Base-by-base conservation (phyloP, 2,113 vertebrate species). In the Dunckerocampus dactyliophorus region DNA sequence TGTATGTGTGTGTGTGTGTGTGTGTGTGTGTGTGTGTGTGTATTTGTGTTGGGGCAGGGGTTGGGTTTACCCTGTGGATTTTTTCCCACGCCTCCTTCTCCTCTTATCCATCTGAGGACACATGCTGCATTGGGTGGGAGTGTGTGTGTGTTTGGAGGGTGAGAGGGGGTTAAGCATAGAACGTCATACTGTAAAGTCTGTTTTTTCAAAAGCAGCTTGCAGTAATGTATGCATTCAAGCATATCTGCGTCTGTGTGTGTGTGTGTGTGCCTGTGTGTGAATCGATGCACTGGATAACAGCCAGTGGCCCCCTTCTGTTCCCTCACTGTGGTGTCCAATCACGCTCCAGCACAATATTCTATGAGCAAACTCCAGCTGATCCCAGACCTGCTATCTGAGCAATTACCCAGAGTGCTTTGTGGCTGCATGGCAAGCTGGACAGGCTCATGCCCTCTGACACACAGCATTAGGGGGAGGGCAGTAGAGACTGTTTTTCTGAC, bases 331-430 rank as follows among this genome's bases (percentile, higher is more conserved):
- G 62, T 62, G 47, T 73, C 87, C 87, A 88, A 88, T 89, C 83
- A 81, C 47, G 50, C 53, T 8, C 48, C 34, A 17, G 81, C 59
- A 71, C 61, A 71, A 75, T 67, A 78, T 83, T 89, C 77, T 76
- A 75, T 62, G 78, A 71, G 78, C 77, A 81, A 82, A 82, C 65
- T 22, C 72, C 86, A 90, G 88, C 87, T 90, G 87, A 89, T 89
- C 86, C 86, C 79, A 87, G 86, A 86, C 81, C 86, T 82, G 87
- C 82, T 75, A 82, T 68, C 75, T 89, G 85, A 87, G 81, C 88
- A 88, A 87, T 89, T 89, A 89, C 88, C 88, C 88, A 88, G 81
- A 84, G 77, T 87, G 81, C 88, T 83, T 71, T 83, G 82, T 71
- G 75, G 81, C 84, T 47, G 42, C 76, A 85, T 67, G 75, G 82